A percentile compares a stretch with the other conserved stretches of the same genome.
Evolutionary conservation across 2,113 vertebrate species (phyloP).

Genomic region (Amphilophus citrinellus): DNA sequence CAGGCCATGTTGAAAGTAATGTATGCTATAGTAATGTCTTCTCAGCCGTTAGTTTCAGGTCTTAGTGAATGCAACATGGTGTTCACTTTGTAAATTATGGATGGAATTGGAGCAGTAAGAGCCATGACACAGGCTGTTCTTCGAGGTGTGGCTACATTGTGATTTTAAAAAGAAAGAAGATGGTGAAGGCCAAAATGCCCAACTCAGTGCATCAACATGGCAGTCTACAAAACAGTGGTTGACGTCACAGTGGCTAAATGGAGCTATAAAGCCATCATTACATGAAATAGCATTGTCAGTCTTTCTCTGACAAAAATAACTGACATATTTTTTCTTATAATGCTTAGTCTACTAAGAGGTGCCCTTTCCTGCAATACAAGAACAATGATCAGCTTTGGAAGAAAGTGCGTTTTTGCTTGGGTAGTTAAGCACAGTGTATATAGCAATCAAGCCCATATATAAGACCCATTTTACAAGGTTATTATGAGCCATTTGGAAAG

Average conservation of each 20-base stretch:
- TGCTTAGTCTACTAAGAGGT: not conserved
- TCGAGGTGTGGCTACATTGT: no score
- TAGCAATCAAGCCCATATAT: not conserved
- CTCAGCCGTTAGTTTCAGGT: not conserved
- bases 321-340: not conserved
- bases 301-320: not conserved
- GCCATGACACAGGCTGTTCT: not conserved
- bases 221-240: not conserved
- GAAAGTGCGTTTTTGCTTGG: not conserved
- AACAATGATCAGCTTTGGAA: not conserved
- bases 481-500: not conserved
- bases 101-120: not conserved
- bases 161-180: no score
- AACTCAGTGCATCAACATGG: no score
- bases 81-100: conserved; percentile 2
- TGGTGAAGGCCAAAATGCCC: not conserved
- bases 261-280: not conserved
- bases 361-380: not conserved
- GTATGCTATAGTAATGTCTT: no score
- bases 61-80: not conserved
- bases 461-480: conserved; percentile 9
- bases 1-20: no score
- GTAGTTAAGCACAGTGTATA: not conserved
- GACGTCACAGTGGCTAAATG: not conserved
- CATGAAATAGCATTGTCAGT: not conserved